A percentile compares a stretch with the other conserved stretches of the same genome.
Evolutionary conservation across 1,140 invertebrate species (phyloP).

Genomic region (Meloidogyne hapla): DNA sequence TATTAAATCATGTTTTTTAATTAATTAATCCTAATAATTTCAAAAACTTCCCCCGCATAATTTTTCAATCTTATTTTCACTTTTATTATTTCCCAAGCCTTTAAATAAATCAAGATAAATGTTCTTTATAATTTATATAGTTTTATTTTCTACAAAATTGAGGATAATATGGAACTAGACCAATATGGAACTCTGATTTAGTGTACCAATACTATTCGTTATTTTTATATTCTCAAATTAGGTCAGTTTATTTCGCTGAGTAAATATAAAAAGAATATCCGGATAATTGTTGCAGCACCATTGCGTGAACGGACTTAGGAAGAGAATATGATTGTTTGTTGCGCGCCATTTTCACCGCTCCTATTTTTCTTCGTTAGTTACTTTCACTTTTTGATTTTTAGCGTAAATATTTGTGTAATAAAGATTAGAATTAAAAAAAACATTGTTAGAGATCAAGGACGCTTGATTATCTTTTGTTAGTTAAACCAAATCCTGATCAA

Average conservation of each 20-base stretch:
- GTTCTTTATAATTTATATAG: too few species aligned
- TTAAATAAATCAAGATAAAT: background rate
- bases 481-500: too few species aligned
- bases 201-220: background rate
- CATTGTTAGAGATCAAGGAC: background rate
- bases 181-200: too few species aligned
- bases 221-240: background rate
- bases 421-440: background rate
- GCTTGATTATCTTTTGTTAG: too few species aligned
- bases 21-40: background rate
- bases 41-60: background rate
- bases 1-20: background rate
- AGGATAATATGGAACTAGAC: too few species aligned
- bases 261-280: background rate
- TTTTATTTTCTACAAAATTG: too few species aligned
- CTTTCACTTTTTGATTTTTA: constrained; percentile 1
- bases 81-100: background rate
- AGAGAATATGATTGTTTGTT: background rate
- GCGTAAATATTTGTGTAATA: background rate
- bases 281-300: background rate
- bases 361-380: background rate
- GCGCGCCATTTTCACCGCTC: background rate
- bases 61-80: background rate
- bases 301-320: background rate
- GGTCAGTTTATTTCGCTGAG: background rate